Base-by-base conservation (phyloP, 2,113 vertebrate species). In the Ariopsis seemanni region DNA sequence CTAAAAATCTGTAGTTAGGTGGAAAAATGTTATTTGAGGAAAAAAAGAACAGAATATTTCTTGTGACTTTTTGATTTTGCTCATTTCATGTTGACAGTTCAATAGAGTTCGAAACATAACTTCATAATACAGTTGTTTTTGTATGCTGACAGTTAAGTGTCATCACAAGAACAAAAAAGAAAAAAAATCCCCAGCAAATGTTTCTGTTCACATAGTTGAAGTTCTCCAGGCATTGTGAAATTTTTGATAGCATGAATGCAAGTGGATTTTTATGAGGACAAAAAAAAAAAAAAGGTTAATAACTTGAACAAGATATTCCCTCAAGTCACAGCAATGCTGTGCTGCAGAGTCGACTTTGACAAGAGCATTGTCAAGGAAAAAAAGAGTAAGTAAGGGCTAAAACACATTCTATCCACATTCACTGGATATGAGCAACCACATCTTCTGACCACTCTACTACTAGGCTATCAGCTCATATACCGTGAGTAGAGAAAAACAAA, bases 1-100 rank as follows among this genome's bases (percentile, higher is more conserved):
- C 55, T 80, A 42, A 82, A 85, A 48, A 48, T 82, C 77, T 81
- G 52, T 79, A 87, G 79, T 81, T 81, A 1, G 65, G 60, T 63
- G 63, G 77, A 42, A 34, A 42, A 42, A 42, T 42, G 42, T 42
- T 42, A 42, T 42, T 42, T 42, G 42, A 4, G 42, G 42, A 8
- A 34, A 67, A 25, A 50, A 57, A 50, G 12, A 20, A 22, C 17
- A 20, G 58, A 52, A 71, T 42, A 67, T 30, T n/a, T 30, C n/a
- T 14, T 65, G 9, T 65, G 2, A 0, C 8, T 10, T 65, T 65
- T n/a, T 9, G 60, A 63, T 63, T 67, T 27, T n/a, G 5, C 57
- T 58, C 57, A 17, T 58, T 67, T 67, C 27, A 5, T 69, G 69
- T 7, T 74, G 18, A 20, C 5, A 48, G 1, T 30, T 15, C 11